These are phyloP conservation scores for Aphyosemion australe DNA, from an alignment of 2,113 vertebrate species.

Conservation along the genomic window DNA sequence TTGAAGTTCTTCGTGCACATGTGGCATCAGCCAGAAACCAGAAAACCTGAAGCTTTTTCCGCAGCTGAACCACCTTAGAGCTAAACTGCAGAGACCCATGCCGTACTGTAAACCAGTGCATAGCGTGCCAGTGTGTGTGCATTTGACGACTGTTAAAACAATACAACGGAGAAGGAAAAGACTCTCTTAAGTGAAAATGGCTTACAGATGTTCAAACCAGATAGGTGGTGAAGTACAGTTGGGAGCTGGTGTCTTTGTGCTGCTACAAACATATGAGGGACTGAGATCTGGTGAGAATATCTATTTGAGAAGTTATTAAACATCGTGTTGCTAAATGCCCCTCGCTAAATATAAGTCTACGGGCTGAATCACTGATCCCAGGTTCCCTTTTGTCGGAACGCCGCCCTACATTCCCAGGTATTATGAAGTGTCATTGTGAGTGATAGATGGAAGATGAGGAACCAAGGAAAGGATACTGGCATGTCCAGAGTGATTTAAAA, in stretches of 20 bases:
- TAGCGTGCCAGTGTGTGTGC: constrained; percentile 65
- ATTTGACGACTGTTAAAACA: constrained; percentile 72
- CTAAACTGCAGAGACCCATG: constrained; percentile 10
- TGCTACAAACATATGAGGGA: constrained; percentile 21
- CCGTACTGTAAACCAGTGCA: constrained; percentile 22
- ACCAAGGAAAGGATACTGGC: constrained; percentile 65
- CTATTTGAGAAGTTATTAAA: constrained; percentile 1
- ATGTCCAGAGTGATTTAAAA: constrained; percentile 69
- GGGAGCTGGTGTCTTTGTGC: constrained; percentile 31
- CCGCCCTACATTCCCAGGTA: constrained; percentile 48
- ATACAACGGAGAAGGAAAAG: constrained; percentile 65
- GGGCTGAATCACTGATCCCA: constrained; percentile 6
- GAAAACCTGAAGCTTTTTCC: constrained; percentile 4
- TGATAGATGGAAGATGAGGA: constrained; percentile 58
- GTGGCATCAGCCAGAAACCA: constrained; percentile 43
- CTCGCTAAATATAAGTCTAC: constrained; percentile 2
- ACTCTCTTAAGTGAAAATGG: constrained; percentile 66
- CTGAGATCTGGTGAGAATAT: constrained; percentile 6
- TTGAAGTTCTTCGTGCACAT: constrained; percentile 53
- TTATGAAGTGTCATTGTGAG: constrained; percentile 57
- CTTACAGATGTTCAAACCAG: constrained; percentile 67
- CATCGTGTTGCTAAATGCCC: background rate
- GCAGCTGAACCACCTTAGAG: constrained; percentile 21
- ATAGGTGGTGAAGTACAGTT: constrained; percentile 46
- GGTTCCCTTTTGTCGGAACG: constrained; percentile 27